Conservation (phyloP, 2,888 invertebrate species). For the Scaptomyza cyrtandrae region DNA sequence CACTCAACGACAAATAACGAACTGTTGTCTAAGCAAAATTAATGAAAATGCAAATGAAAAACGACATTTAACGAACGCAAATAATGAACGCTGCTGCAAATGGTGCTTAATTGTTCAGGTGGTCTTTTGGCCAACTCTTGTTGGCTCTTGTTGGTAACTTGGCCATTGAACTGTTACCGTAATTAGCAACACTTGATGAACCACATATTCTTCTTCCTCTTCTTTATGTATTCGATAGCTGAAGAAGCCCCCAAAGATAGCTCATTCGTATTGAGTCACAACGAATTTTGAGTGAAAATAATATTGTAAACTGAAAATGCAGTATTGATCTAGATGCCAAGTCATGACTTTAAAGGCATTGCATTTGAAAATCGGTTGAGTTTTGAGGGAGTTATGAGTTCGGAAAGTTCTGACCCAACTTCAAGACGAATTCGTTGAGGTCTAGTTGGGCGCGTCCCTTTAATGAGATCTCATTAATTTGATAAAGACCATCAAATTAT, state of each 20-base stretch:
- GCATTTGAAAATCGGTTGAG: too few species aligned
- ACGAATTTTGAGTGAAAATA: too few species aligned
- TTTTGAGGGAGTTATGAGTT: too few species aligned
- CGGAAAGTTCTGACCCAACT: too few species aligned
- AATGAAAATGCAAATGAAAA: constrained; percentile 67
- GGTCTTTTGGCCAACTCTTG: constrained; percentile 1
- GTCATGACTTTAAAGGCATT: too few species aligned
- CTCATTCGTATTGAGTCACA: too few species aligned
- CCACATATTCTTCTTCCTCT: neutral
- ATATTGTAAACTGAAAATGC: too few species aligned
- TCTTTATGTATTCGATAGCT: neutral
- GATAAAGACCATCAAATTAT: constrained; percentile 54
- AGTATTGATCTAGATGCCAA: too few species aligned
- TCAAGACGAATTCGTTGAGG: constrained; percentile 14
- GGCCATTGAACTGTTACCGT: constrained; percentile 27
- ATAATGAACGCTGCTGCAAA: constrained; percentile 54
- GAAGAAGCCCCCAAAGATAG: constrained; percentile 9
- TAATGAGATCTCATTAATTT: constrained; percentile 70
- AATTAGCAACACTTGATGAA: constrained; percentile 32
- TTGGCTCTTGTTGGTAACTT: constrained; percentile 11
- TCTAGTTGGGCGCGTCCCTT: constrained; percentile 41
- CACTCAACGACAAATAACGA: constrained; percentile 5
- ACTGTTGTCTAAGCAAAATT: constrained; percentile 39
- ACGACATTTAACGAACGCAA: constrained; percentile 48
- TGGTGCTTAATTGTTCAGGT: constrained; percentile 63